Evolutionary conservation across 2,888 invertebrate genomes (phyloP), one percentile per base, ranked within the genome.

Genomic region (Temnothorax rugatulus): DNA sequence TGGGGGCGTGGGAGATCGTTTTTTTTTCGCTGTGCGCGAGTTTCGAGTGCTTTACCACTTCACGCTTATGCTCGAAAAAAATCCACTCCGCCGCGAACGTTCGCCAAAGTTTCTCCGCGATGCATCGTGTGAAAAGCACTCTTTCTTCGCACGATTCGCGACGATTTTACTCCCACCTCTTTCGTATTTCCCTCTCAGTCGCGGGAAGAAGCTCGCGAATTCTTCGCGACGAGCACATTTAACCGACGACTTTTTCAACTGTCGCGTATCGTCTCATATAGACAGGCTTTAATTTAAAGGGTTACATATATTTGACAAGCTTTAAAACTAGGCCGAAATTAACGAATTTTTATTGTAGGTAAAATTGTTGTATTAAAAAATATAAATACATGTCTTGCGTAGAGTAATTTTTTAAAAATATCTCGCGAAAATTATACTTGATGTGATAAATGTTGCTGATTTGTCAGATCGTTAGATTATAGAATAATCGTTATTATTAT

Each of bases 21-120:
- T 68, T 74, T 83, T 68, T 74, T 69, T 74, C 75, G 73, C 77
- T 61, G 61, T 57, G 38, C 59, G 66, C 59, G 88, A 83, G 83
- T 59, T 77, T 29, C 74, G 74, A 61, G 69, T 57, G 64, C 81
- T 64, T 84, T 73, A 74, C 76, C 61, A 52, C 76, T 66, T 73
- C 54, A 63, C 82, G 73, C 82, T 84, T 87, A 77, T 54, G 29
- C 29, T 86, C 83, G 86, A 88, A 83, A 77, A 84, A 73, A 34
- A 82, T 84, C 83, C n/a, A n/a, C n/a, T n/a, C n/a, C n/a, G n/a
- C 8, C 15, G 44, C 64, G 52, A 71, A 13, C 82, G 54, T 74
- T 66, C 66, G 69, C 57, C 63, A 84, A 87, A 86, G 71, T 82
- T 79, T 59, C 41, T 15, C 68, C 75, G 50, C n/a, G 57, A 76